Percentiles rank a stretch among this genome's conserved stretches.
Conservation (phyloP, 2,888 invertebrate species). For the Apocheima hispidaria region DNA sequence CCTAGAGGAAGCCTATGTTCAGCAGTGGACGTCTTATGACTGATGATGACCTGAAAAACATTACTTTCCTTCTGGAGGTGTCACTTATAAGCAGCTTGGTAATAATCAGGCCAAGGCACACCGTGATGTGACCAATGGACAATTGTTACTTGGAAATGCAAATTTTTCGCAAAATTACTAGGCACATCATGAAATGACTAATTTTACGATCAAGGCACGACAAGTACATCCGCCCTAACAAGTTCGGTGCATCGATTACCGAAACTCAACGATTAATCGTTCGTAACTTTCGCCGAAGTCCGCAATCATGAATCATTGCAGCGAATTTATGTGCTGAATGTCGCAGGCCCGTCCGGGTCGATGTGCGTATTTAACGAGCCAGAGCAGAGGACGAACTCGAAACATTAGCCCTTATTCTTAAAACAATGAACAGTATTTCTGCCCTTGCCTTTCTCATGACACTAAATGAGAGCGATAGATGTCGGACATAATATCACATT, state of each 20-base stretch:
- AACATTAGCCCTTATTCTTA: not conserved
- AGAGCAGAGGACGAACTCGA: conserved; percentile 6
- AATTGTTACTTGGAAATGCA: not conserved
- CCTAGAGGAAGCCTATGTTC: too few relatives aligned
- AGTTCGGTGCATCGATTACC: conserved; percentile 53
- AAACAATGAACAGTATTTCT: not conserved
- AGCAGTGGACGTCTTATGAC: too few relatives aligned
- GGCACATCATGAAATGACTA: not conserved
- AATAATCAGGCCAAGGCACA: too few relatives aligned
- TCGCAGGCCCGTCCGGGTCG: conserved; percentile 48
- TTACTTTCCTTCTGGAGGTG: too few relatives aligned
- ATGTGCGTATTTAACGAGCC: conserved; percentile 1
- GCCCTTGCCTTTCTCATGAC: too few relatives aligned
- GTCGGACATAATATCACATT: too few relatives aligned
- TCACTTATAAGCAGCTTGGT: too few relatives aligned
- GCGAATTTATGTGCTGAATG: conserved; percentile 77
- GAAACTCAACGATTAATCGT: conserved; percentile 76
- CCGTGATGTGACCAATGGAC: too few relatives aligned
- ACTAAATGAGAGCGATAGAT: too few relatives aligned
- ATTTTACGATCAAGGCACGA: not conserved
- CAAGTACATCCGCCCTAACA: conserved; percentile 27
- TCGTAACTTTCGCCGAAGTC: conserved; percentile 71
- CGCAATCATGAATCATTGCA: conserved; percentile 82
- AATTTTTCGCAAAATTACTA: not conserved
- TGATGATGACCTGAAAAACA: too few relatives aligned